Evolutionary conservation across 2,113 vertebrate species (phyloP), one percentile per base, ranked within the genome.

Genomic region (Meriones unguiculatus): DNA sequence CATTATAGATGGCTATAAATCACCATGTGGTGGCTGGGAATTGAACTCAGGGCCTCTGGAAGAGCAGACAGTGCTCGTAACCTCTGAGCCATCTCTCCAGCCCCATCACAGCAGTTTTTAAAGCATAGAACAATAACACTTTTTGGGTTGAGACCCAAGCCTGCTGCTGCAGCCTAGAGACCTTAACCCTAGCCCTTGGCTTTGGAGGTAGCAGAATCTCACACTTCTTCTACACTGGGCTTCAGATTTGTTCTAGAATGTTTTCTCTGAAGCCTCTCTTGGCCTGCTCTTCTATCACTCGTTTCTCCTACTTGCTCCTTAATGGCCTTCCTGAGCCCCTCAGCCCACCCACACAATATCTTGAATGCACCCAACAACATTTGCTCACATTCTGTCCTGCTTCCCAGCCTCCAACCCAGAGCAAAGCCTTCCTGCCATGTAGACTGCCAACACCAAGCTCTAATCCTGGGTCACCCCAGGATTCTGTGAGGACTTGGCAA

Each of bases 391-490:
- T 30, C 78, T 0, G 0, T 57, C 73, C 4, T 2, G 84, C 41
- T 15, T 69, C 54, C 22, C 5, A 0, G 38, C 17, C 32, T 72
- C 65, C 0, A n/a, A 54, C 32, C 69, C 75, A 4, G 28, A 4
- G 8, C 0, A 0, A 35, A 14, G 0, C 67, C 30, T 57, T 52
- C 3, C 59, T n/a, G 85, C 35, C 1, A 30, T 0, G 13, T 5
- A 6, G 70, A 41, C 92, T 65, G 18, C 24, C 6, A 17, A 50
- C 6, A 4, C 28, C 0, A 0, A 25, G 84, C n/a, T 86, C 76
- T 35, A 15, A 20, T 65, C 41, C 24, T 7, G 13, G 76, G 90
- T 35, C 69, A 1, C 1, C 9, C 25, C 6, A 20, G 57, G 17
- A 0, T 2, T 76, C 11, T 0, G 24, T 24, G 32, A n/a, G 77